Evolutionary conservation across 2,888 invertebrate species (phyloP).

Genomic region (Leucophenga montana): DNA sequence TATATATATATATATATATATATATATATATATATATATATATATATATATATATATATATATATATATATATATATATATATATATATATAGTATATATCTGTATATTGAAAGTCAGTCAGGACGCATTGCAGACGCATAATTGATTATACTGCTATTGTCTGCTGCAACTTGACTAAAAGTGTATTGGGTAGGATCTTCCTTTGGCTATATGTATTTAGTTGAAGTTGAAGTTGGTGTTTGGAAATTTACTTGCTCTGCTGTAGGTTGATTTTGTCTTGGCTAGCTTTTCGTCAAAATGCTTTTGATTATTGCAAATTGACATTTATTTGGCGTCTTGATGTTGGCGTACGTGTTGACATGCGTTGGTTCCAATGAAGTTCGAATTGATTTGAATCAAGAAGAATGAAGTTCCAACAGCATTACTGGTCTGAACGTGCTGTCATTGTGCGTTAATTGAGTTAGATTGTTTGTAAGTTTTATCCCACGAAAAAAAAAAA

Average conservation of each 20-base stretch:
- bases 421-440: no score
- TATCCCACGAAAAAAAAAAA: no score
- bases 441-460: no score
- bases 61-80: neutral
- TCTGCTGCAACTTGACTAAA: conserved; percentile 1
- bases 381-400: no score
- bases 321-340: conserved; percentile 18
- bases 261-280: neutral
- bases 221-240: neutral
- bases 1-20: no score
- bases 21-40: neutral
- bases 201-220: neutral
- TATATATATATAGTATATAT: no score
- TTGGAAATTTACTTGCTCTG: neutral
- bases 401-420: no score
- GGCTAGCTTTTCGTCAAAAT: conserved; percentile 10
- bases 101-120: no score
- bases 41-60: neutral
- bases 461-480: no score
- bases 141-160: conserved; percentile 57
- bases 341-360: conserved; percentile 2
- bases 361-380: neutral
- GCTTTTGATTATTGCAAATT: conserved; percentile 29
- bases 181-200: neutral
- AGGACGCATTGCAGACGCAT: conserved; percentile 49